Base-by-base conservation (phyloP, 2,113 vertebrate genomes). In the Clinocottus analis region DNA sequence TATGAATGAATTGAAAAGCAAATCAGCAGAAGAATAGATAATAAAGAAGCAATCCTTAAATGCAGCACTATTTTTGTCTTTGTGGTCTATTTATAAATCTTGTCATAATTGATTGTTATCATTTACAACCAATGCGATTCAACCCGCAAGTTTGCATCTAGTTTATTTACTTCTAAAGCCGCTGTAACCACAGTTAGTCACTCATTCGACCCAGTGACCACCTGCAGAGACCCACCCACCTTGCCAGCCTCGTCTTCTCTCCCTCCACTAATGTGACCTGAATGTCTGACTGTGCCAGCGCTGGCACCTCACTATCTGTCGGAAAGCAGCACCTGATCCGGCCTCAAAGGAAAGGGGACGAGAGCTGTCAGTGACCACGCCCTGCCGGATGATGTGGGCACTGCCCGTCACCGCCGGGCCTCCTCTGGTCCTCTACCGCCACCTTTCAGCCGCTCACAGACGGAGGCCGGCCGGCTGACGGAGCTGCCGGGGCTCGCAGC, bases 211-310 rank as follows among this genome's bases (percentile, higher is more conserved):
- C 73, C 78, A 62, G 25, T 1, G 79, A 76, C 79, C 86, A 91
- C 89, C 92, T 90, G 89, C 83, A 79, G 21, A 56, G 70, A 39
- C 84, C 90, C 88, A 89, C 92, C 87, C 86, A 81, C 76, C 79
- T 27, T 35, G 85, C 79, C 21, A 3, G 73, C 75, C 75, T 83
- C 71, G 60, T 91, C 91, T 74, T 43, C 47, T 41, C 60, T 53
- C 66, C 80, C 60, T 67, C 23, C 56, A 12, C 90, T 93, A 92
- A 93, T 91, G 89, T 81, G 89, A 92, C 87, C 86, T 92, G 91
- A 93, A 91, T 80, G 86, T 82, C 82, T 65, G 85, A 76, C 88
- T 78, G 87, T 73, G 87, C 82, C 87, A 53, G 67, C 29, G 21
- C 72, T 29, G 7, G 79, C 89, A 63, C 79, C 88, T 90, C 84